Evolutionary conservation across 2,113 vertebrate genomes (phyloP), one percentile per base, ranked within the genome.

Genomic region (Cinclus mexicanus): DNA sequence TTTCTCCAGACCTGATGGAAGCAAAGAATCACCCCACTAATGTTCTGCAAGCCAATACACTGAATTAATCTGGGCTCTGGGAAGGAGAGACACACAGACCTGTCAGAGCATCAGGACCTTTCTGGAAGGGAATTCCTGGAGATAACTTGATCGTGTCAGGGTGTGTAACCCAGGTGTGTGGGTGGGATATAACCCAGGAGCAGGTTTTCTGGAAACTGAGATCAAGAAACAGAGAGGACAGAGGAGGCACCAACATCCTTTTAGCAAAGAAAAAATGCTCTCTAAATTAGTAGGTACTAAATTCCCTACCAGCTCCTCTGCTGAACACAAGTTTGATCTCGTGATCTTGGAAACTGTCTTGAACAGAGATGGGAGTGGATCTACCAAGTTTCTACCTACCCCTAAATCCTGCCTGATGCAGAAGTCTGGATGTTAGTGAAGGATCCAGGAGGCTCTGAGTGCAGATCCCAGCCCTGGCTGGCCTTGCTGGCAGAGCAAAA

Each of bases 71-170:
- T 75, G 39, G 9, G 29, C 17, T 44, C 56, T 42, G 23, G 49
- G 20, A 69, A 63, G 22, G 18, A 69, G 53, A 12, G 6, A 44
- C 26, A 17, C 18, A 22, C 0, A 0, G 33, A 64, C 15, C 29
- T 75, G 22, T 28, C 14, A 65, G 57, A 9, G 13, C 18, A 67
- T 8, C 26, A 11, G 10, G 9, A 52, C 19, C 20, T 57, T 69
- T 86, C 37, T 50, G 61, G 63, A 68, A 57, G 50, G 50, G 24
- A 56, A 47, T 47, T 56, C n/a, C 59, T 65, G 41, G 28, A 10
- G n/a, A 44, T 2, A 31, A 0, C 28, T 39, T 60, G 35, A 60
- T 63, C 26, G n/a, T 87, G 60, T 63, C n/a, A 64, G 20, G 17
- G 10, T 67, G 56, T 81, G 28, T 63, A 74, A 75, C 22, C 15